These are phyloP conservation scores for Musca vetustissima DNA, from an alignment of 1,140 invertebrate genomes.

Conservation along the genomic window DNA sequence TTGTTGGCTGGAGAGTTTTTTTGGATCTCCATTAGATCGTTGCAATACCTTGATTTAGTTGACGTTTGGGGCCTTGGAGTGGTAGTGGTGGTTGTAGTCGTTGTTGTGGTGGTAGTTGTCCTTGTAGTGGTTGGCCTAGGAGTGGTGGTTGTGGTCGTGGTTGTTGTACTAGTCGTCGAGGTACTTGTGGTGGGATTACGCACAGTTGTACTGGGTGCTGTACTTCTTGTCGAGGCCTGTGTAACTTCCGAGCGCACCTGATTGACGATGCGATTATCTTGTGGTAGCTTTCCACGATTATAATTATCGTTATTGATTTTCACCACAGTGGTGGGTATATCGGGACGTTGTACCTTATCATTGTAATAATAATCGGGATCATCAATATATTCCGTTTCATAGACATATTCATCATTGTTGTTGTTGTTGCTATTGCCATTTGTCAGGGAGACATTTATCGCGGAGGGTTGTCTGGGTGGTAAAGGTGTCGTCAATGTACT, in stretches of 20 bases:
- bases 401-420: slow-evolving; percentile 2
- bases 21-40: not conserved
- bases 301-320: slow-evolving; percentile 1
- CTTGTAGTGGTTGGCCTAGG: slow-evolving; percentile 33
- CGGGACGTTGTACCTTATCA: not conserved
- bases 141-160: slow-evolving; percentile 30
- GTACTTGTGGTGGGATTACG: slow-evolving; percentile 13
- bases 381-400: slow-evolving; percentile 17
- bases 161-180: slow-evolving; percentile 39
- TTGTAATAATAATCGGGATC: slow-evolving; percentile 15
- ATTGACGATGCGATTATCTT: no score
- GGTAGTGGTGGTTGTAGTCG: slow-evolving; percentile 27
- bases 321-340: not conserved
- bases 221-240: slow-evolving; percentile 30
- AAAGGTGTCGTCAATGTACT: slow-evolving; percentile 34
- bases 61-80: not conserved
- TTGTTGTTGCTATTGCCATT: not conserved
- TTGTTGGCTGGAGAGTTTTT: no score
- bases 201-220: slow-evolving; percentile 28
- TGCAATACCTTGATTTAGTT: slow-evolving; percentile 22
- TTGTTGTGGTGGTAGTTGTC: slow-evolving; percentile 23
- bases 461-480: not conserved
- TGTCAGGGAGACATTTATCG: no score
- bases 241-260: slow-evolving; percentile 13
- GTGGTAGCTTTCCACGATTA: not conserved